Percentiles rank a stretch among this genome's conserved stretches.
Conservation (phyloP, 2,797 vertebrate genomes). For the Sebastes matsubarae region DNA sequence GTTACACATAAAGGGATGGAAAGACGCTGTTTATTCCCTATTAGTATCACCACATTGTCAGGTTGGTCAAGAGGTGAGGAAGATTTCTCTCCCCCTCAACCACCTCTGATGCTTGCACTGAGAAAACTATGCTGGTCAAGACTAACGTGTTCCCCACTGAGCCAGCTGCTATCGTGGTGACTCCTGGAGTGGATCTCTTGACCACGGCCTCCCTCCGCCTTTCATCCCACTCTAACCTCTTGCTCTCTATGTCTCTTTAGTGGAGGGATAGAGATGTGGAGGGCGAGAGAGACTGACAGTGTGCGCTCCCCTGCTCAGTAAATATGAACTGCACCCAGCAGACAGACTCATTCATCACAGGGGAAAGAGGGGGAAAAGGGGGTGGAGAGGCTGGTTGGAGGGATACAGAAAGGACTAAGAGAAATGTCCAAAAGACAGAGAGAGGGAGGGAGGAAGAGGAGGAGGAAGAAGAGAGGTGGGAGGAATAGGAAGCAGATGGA, state of each 20-base stretch:
- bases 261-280: slow-evolving; percentile 85
- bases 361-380: slow-evolving; percentile 71
- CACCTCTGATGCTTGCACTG: slow-evolving; percentile 38
- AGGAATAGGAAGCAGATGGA: slow-evolving; percentile 77
- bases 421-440: slow-evolving; percentile 74
- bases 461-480: slow-evolving; percentile 69
- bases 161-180: slow-evolving; percentile 45
- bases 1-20: slow-evolving; percentile 69
- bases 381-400: slow-evolving; percentile 41
- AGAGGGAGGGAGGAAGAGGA: slow-evolving; percentile 49
- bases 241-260: slow-evolving; percentile 84
- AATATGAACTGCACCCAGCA: slow-evolving; percentile 87
- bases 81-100: slow-evolving; percentile 65
- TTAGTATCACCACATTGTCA: slow-evolving; percentile 76
- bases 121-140: slow-evolving; percentile 43
- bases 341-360: slow-evolving; percentile 88
- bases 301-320: slow-evolving; percentile 86
- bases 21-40: slow-evolving; percentile 79
- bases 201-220: slow-evolving; percentile 70
- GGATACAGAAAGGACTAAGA: slow-evolving; percentile 67
- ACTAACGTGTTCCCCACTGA: slow-evolving; percentile 39
- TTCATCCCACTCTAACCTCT: slow-evolving; percentile 80
- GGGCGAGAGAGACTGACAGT: slow-evolving; percentile 86
- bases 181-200: slow-evolving; percentile 62
- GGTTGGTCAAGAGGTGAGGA: slow-evolving; percentile 68